phyloP scores from a whole-genome alignment of 2,888 invertebrate species.

The Lagria hirta region DNA sequence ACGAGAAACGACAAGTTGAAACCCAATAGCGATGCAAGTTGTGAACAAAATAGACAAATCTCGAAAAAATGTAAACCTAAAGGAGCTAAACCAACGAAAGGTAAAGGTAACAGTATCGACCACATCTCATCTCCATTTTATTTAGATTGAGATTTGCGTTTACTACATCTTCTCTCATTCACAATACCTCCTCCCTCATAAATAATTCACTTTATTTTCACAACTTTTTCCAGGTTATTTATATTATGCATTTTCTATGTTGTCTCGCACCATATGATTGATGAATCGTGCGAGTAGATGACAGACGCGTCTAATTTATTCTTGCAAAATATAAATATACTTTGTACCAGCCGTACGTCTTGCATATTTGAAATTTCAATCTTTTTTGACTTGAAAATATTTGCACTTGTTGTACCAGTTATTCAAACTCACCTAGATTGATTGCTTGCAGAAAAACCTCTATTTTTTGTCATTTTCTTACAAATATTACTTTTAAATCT shows the following conservation, averaged over 20 bases:
- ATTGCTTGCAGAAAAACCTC: too few relatives aligned
- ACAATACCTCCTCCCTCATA: too few relatives aligned
- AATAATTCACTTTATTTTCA: constrained; percentile 23
- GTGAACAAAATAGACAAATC: constrained; percentile 79
- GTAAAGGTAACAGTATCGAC: constrained; percentile 53
- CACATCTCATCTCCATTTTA: constrained; percentile 17
- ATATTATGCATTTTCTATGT: constrained; percentile 25
- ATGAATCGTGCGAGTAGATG: constrained; percentile 6
- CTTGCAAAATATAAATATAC: too few relatives aligned
- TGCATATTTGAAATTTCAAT: too few relatives aligned
- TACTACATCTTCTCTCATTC: constrained; percentile 10
- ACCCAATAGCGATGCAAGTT: constrained; percentile 77
- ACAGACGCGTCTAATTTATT: constrained; percentile 6
- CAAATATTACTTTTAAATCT: too few relatives aligned
- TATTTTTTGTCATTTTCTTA: too few relatives aligned
- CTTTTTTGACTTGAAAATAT: too few relatives aligned
- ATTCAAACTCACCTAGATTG: too few relatives aligned
- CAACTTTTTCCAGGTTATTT: constrained; percentile 16
- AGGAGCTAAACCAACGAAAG: constrained; percentile 65
- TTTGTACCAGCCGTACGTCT: too few relatives aligned
- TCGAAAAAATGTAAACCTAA: constrained; percentile 86
- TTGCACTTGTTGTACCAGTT: too few relatives aligned
- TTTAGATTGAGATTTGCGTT: constrained; percentile 20
- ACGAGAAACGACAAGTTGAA: constrained; percentile 81
- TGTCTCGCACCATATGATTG: constrained; percentile 15